Conservation (phyloP, 2,888 invertebrate species). For the Chironomus riparius region DNA sequence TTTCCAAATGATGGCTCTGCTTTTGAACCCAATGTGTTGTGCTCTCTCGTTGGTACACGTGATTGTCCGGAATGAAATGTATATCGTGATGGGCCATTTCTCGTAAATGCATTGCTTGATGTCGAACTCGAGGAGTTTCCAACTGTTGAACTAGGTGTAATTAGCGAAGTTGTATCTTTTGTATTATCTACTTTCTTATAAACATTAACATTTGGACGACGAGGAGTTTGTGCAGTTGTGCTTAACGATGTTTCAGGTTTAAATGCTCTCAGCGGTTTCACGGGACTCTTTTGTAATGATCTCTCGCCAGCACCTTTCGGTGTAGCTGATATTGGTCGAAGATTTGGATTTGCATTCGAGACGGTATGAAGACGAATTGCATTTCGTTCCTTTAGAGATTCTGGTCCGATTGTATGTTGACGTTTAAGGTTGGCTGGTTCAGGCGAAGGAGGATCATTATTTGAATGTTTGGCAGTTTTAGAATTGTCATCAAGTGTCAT, state of each 20-base stretch:
- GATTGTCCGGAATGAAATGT: slow-evolving; percentile 26
- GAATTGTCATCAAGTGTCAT: slow-evolving; percentile 1
- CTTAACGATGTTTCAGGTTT: slow-evolving; percentile 20
- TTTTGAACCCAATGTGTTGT: slow-evolving; percentile 17
- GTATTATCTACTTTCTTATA: slow-evolving; percentile 19
- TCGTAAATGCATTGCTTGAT: slow-evolving; percentile 16
- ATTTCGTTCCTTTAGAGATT: slow-evolving; percentile 26
- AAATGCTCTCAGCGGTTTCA: slow-evolving; percentile 20
- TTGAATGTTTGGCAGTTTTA: slow-evolving; percentile 6
- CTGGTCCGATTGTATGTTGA: slow-evolving; percentile 24
- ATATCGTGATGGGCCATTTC: slow-evolving; percentile 20
- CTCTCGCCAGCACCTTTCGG: slow-evolving; percentile 15
- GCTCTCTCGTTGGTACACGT: slow-evolving; percentile 12
- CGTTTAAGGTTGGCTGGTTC: slow-evolving; percentile 18
- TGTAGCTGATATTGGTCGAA: slow-evolving; percentile 13
- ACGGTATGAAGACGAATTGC: neutral
- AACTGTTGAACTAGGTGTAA: neutral
- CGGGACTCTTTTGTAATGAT: slow-evolving; percentile 15
- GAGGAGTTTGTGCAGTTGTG: slow-evolving; percentile 19
- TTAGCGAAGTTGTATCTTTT: slow-evolving; percentile 1
- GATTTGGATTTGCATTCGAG: neutral
- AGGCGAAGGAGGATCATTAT: slow-evolving; percentile 20
- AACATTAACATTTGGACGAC: slow-evolving; percentile 21
- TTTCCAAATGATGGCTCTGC: neutral
- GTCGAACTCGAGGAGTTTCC: slow-evolving; percentile 5